Evolutionary conservation across 2,113 vertebrate genomes (phyloP).

Genomic region (Equus przewalskii): DNA sequence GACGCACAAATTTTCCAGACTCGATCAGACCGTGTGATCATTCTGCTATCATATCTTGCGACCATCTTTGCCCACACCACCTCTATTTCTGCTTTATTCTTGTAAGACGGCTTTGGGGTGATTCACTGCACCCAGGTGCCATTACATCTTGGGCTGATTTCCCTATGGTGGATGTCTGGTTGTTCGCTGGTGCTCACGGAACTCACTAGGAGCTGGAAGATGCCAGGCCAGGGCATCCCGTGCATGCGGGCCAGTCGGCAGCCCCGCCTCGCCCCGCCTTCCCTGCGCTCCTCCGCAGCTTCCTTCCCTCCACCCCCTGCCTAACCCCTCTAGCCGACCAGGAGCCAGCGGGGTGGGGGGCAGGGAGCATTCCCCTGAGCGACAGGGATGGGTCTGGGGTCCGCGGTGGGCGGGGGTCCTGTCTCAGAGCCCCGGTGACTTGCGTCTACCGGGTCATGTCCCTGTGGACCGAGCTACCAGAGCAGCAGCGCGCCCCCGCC

Average conservation of each 20-base stretch:
- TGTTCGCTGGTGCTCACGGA: background rate
- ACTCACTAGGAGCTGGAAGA: background rate
- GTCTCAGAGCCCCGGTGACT: background rate
- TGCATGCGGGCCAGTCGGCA: background rate
- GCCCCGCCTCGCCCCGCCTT: background rate
- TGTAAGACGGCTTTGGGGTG: background rate
- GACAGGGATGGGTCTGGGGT: background rate
- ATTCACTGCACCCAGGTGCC: background rate
- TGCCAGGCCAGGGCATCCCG: background rate
- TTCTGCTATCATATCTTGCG: fast-evolving
- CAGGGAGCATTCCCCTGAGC: background rate
- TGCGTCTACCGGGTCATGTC: background rate
- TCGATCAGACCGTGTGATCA: fast-evolving
- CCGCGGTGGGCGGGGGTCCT: background rate
- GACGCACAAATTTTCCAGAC: background rate
- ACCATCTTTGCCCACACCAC: background rate
- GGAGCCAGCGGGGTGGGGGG: background rate
- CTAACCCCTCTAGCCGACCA: too few relatives aligned
- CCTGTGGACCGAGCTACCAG: background rate
- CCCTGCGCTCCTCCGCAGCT: background rate
- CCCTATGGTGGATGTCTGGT: background rate
- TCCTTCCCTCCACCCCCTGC: background rate
- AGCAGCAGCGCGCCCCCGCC: background rate
- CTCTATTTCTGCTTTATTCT: background rate
- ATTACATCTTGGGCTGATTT: background rate